Evolutionary conservation across 1,140 invertebrate species (phyloP), one percentile per base, ranked within the genome.

Genomic region (Pollicipes pollicipes): DNA sequence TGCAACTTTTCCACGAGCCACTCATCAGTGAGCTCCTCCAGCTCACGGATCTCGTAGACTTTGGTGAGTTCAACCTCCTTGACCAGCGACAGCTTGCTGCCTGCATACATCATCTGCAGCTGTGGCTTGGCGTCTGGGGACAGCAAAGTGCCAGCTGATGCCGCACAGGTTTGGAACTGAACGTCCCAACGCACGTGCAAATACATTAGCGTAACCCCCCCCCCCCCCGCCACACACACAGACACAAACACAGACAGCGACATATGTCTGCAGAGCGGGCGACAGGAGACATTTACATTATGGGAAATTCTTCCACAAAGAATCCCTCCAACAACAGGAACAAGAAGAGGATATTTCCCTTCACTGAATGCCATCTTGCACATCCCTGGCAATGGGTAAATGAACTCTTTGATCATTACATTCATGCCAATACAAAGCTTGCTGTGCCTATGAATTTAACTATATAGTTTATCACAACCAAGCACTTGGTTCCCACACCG

Each of bases 81-180:
- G 74, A 93, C 90, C 6, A 96, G 79, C 0, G 87, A 85, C 64
- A 89, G 83, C 79, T 93, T 93, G 30, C 90, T 93, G 30, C 92
- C 93, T n/a, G 93, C 93, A 80, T 96, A 96, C 85, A 95, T 88
- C 79, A 96, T 93, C 81, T 91, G 89, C 72, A 91, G 78, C 77
- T 92, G 89, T 78, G 91, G 82, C 73, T 84, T 83, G 74, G 83
- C 84, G 73, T 85, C 85, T 83, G 75, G 70, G 28, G 28, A 66
- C 17, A 68, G 68, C 13, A 70, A 76, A 74, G 35, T 72, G 26
- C 30, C 31, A 71, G 70, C 72, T 70, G 64, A 66, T 1, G 30
- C 71, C 24, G 27, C 71, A 71, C 10, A 45, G 24, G 10, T 13
- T 45, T n/a, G n/a, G n/a, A n/a, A n/a, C n/a, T n/a, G n/a, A n/a